phyloP scores from a whole-genome alignment of 2,113 vertebrate species.

The Electrona antarctica region DNA sequence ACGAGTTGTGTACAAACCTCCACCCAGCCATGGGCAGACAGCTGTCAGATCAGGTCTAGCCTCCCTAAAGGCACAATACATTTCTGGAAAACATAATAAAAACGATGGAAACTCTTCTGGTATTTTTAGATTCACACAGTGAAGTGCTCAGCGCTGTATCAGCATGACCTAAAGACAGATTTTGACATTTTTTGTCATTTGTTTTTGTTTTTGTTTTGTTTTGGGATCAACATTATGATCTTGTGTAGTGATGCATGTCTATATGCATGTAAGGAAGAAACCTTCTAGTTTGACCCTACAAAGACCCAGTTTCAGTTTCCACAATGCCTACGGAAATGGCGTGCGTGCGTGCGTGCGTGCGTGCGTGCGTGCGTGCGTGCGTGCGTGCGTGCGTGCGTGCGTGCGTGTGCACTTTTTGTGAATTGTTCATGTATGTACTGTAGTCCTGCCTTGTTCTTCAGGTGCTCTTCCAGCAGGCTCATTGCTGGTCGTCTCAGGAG shows the following conservation, averaged over 20 bases:
- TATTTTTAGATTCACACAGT: no score
- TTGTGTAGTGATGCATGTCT: neutral
- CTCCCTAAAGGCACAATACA: neutral
- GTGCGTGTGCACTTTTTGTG: constrained; percentile 16
- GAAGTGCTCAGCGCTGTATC: neutral
- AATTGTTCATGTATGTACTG: no score
- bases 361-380: no score
- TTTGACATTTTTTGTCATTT: neutral
- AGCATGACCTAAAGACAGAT: neutral
- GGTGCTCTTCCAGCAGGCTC: constrained; percentile 58
- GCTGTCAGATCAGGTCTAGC: constrained; percentile 18
- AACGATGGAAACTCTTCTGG: neutral
- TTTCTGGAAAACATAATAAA: neutral
- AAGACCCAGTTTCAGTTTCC: no score
- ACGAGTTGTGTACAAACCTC: constrained; percentile 52
- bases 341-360: no score
- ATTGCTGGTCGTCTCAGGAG: constrained; percentile 45
- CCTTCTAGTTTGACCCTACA: no score
- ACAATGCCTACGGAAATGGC: no score
- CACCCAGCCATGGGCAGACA: constrained; percentile 27
- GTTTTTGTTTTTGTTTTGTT: neutral
- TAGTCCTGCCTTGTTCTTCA: constrained; percentile 40
- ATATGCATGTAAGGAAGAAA: no score
- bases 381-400: neutral
- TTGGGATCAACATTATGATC: neutral